Evolutionary conservation across 2,888 invertebrate genomes (phyloP), one percentile per base, ranked within the genome.

Genomic region (Chaitophorus viminalis): DNA sequence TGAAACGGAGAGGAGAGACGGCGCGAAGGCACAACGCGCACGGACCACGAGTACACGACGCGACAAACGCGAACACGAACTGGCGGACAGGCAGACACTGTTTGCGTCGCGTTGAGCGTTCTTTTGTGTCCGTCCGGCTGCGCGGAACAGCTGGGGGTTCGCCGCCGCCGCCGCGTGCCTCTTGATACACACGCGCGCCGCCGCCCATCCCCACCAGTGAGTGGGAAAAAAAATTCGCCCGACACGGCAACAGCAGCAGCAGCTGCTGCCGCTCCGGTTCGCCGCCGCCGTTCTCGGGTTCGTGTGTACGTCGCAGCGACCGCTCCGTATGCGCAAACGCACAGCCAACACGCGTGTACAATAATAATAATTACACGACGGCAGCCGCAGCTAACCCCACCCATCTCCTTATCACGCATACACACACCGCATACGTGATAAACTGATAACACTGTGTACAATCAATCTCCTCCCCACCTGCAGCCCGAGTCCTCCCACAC

Each of bases 81-180:
- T 36, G 70, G 54, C 78, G 78, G 52, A 31, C 86, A 68, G 39
- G 52, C 46, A 74, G 46, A 60, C 84, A 65, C 77, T 75, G 74
- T 75, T 83, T 74, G 54, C 82, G 74, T 74, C 36, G 75, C 65
- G 77, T n/a, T n/a, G n/a, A n/a, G n/a, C n/a, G n/a, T 84, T 82
- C 77, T 85, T 85, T 65, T 85, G 85, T 77, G 76, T 85, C 65
- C 85, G 76, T 85, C 65, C 85, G 46, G 65, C 76, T 31, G 76
- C 9, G 46, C 72, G 46, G 70, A 82, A 72, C 82, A 82, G 82
- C 82, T 82, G 82, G 81, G 39, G 68, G 68, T 46, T 46, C 29
- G 83, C 75, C 54, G 75, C 14, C 6, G 46, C 6, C 46, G 14
- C 46, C 46, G 60, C 21, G 60, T 25, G 60, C 60, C 60, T 21